Evolutionary conservation across 2,797 vertebrate genomes (phyloP).

Genomic region (Siniperca undulata): DNA sequence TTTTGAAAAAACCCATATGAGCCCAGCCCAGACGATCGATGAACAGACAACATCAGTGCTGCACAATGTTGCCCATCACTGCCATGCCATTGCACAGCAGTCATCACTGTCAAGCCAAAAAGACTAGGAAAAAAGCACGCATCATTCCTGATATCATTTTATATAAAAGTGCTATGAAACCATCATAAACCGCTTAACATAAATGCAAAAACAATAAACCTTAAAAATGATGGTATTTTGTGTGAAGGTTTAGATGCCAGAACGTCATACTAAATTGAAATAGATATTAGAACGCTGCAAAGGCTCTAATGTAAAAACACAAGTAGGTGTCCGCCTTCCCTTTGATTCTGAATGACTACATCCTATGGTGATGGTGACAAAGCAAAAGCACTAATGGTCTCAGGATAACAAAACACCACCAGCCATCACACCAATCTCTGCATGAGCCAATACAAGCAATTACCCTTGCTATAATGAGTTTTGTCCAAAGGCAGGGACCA

Average conservation of each 20-base stretch:
- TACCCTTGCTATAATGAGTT: neutral
- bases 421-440: neutral
- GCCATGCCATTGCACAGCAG: neutral
- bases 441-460: neutral
- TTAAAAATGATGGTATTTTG: too few species aligned
- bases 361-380: neutral
- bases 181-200: neutral
- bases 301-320: neutral
- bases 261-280: neutral
- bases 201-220: neutral
- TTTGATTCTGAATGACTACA: neutral
- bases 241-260: neutral
- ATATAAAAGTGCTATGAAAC: neutral
- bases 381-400: neutral
- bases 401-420: neutral
- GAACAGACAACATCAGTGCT: neutral
- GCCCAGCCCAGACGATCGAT: neutral
- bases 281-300: neutral
- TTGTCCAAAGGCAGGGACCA: neutral
- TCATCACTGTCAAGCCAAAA: too few species aligned
- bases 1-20: neutral
- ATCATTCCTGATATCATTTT: neutral
- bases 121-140: neutral
- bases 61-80: neutral
- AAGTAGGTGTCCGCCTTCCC: neutral